phyloP scores from a whole-genome alignment of 2,113 vertebrate species.

The Falco punctatus region DNA sequence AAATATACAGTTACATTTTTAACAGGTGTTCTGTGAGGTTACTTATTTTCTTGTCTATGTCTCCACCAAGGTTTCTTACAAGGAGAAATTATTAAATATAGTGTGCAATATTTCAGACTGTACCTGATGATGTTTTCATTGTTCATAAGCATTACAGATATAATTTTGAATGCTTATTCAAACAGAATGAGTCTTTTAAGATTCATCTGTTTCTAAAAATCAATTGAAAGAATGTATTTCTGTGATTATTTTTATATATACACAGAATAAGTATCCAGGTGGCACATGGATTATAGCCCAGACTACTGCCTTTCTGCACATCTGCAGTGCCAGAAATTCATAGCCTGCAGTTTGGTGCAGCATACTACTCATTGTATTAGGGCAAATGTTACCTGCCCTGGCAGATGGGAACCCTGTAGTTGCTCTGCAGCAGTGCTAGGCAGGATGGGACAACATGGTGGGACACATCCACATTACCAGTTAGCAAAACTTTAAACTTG shows the following conservation, averaged over 20 bases:
- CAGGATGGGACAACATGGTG: not conserved
- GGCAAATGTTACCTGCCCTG: not conserved
- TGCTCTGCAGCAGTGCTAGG: rapidly evolving
- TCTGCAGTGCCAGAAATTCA: not conserved
- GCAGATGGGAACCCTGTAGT: not conserved
- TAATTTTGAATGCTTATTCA: not conserved
- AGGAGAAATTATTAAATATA: not conserved
- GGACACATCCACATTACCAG: not conserved
- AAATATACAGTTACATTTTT: not conserved
- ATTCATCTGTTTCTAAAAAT: not conserved
- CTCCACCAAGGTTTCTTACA: not conserved
- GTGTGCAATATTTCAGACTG: not conserved
- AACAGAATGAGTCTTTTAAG: not conserved
- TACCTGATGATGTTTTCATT: not conserved
- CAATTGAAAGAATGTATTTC: not conserved
- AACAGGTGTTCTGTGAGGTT: not conserved
- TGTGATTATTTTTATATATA: not conserved
- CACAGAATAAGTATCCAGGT: not conserved
- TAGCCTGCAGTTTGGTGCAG: not conserved
- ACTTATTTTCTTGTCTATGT: not conserved
- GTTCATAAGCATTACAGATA: not conserved
- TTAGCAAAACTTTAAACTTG: not conserved
- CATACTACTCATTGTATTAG: not conserved
- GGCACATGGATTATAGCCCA: not conserved
- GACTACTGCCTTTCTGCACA: not conserved